phyloP scores from a whole-genome alignment of 2,888 invertebrate genomes.

The Bhutanitis thaidina region DNA sequence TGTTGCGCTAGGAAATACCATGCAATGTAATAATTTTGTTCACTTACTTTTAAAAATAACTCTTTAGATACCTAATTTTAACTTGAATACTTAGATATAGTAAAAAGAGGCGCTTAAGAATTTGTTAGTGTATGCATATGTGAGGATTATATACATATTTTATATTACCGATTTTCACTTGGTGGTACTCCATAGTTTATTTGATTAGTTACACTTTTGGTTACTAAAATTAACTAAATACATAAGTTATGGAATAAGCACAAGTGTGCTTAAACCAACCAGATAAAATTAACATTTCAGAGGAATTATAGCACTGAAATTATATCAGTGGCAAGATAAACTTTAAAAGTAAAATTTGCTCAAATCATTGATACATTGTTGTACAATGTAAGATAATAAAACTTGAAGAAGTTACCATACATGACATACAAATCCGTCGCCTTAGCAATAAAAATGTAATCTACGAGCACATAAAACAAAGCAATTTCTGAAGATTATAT shows the following conservation, averaged over 20 bases:
- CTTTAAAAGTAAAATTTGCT: neutral
- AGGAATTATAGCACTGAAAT: no score
- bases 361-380: no score
- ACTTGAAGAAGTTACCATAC: neutral
- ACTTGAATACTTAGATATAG: slow-evolving; percentile 1
- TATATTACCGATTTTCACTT: no score
- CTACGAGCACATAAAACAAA: slow-evolving; percentile 17
- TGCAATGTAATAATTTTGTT: slow-evolving; percentile 16
- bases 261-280: no score
- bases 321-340: no score
- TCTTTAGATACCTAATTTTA: slow-evolving; percentile 1
- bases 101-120: slow-evolving; percentile 1
- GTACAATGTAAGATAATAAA: neutral
- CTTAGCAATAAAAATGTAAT: slow-evolving; percentile 18
- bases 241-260: no score
- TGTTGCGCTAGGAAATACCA: slow-evolving; percentile 8
- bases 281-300: no score
- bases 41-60: slow-evolving; percentile 17
- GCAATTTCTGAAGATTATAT: slow-evolving; percentile 9
- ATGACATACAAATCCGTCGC: slow-evolving; percentile 1
- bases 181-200: no score
- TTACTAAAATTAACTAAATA: no score
- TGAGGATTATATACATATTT: no score
- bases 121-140: neutral
- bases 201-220: no score